Base-by-base conservation (phyloP, 2,113 vertebrate genomes). In the Menura novaehollandiae region DNA sequence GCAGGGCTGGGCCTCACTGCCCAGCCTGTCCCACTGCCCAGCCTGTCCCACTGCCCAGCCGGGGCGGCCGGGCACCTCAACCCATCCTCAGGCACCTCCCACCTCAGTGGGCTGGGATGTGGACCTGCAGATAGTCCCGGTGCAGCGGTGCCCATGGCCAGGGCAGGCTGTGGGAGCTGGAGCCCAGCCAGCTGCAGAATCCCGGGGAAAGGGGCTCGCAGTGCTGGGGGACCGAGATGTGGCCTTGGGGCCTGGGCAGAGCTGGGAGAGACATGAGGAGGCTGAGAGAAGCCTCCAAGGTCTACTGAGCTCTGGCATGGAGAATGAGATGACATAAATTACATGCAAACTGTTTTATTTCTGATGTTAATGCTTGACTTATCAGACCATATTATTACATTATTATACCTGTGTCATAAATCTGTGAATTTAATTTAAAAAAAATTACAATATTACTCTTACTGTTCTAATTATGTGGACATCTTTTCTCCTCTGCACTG, bases 211-310 rank as follows among this genome's bases (percentile, higher is more conserved):
- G 26, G 3, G 5, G 9, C 19, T 41, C 5, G 7, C 6, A 3
- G 24, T 6, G 26, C 37, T 30, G 16, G 5, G 23, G 7, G 2
- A 24, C 3, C 6, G 10, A 60, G 46, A 15, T 11, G 15, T 11
- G 23, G 15, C 33, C 11, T 20, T 49, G 60, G 13, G 17, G 23
- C 12, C 26, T 24, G 64, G n/a, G 23, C 5, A 28, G 46, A 26
- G 15, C 18, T 0, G 8, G 6, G 3, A 19, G 8, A 60, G 21
- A 18, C 21, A 18, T 6, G 0, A 33, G 30, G 19, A 46, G 20
- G 6, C 16, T 0, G 0, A 16, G 12, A 4, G 0, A 22, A 8
- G 1, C 6, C 30, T 39, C 11, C 12, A 44, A 15, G 3, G 9
- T n/a, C 44, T 47, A 26, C 17, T n/a, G 12, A 21, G 21, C 8